Percentiles rank a stretch among this genome's conserved stretches.
These are phyloP conservation scores for Pseudopipra pipra DNA, from an alignment of 2,113 vertebrate species.

Conservation along the genomic window DNA sequence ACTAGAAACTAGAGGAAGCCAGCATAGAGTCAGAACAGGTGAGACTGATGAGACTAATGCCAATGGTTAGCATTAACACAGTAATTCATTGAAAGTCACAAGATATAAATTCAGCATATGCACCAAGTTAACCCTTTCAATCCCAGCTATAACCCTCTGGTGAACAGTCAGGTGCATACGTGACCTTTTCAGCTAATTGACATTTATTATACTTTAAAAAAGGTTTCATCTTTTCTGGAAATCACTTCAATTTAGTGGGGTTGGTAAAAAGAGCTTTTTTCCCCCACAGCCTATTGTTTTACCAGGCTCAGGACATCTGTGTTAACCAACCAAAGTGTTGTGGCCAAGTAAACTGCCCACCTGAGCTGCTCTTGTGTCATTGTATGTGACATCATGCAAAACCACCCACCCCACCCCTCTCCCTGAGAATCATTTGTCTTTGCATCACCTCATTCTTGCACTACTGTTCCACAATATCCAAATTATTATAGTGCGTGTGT, in stretches of 20 bases:
- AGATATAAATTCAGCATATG: background rate
- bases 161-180: background rate
- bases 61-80: background rate
- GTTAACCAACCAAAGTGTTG: background rate
- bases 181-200: background rate
- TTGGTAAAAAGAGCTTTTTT: background rate
- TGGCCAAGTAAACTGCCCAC: background rate
- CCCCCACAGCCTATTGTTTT: background rate
- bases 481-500: background rate
- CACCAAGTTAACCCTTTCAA: background rate
- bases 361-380: background rate
- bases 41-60: background rate
- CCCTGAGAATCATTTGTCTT: background rate
- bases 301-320: background rate
- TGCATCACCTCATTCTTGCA: background rate
- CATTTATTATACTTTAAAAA: background rate
- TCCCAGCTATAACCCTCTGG: background rate
- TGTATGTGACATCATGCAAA: background rate
- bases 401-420: background rate
- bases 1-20: constrained; percentile 67
- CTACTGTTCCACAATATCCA: background rate
- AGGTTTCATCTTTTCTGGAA: background rate
- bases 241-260: background rate
- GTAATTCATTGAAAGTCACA: background rate
- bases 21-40: constrained; percentile 75